A percentile compares a stretch with the other conserved stretches of the same genome.
Evolutionary conservation across 2,888 invertebrate genomes (phyloP).

Genomic region (Nephrocerus scutellatus): DNA sequence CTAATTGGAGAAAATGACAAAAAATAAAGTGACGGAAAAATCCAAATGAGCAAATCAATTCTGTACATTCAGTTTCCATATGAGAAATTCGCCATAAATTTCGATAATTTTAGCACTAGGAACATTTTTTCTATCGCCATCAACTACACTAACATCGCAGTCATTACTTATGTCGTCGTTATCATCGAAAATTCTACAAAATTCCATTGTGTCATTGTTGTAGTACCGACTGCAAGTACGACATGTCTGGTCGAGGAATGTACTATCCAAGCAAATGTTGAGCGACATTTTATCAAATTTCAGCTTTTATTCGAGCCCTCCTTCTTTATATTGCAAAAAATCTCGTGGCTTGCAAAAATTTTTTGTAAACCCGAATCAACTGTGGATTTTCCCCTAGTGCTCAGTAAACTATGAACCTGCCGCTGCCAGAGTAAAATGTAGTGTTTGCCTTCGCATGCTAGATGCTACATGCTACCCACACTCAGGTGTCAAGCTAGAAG

Average conservation of each 20-base stretch:
- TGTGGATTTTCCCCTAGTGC: no score
- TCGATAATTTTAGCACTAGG: constrained; percentile 23
- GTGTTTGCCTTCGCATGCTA: no score
- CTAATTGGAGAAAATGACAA: no score
- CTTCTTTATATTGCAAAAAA: no score
- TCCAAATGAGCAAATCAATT: constrained; percentile 4
- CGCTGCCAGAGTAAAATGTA: no score
- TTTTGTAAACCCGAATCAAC: no score
- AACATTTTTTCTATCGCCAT: constrained; percentile 12
- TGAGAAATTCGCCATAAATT: constrained; percentile 25
- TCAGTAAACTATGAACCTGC: no score
- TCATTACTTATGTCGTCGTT: constrained; percentile 10
- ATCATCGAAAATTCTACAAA: constrained; percentile 26
- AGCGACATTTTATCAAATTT: constrained; percentile 25
- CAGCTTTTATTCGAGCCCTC: no score
- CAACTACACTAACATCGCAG: constrained; percentile 2
- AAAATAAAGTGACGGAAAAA: no score
- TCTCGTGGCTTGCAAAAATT: no score
- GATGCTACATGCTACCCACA: no score
- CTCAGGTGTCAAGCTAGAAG: no score
- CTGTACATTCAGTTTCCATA: constrained; percentile 31
- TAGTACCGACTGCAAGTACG: constrained; percentile 29
- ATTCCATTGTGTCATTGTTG: constrained; percentile 25
- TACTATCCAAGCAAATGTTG: constrained; percentile 26
- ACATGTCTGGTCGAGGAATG: constrained; percentile 29